Percentiles rank a stretch among this genome's conserved stretches.
These are phyloP conservation scores for Schizaphis graminum DNA, from an alignment of 2,888 invertebrate species.

Conservation along the genomic window DNA sequence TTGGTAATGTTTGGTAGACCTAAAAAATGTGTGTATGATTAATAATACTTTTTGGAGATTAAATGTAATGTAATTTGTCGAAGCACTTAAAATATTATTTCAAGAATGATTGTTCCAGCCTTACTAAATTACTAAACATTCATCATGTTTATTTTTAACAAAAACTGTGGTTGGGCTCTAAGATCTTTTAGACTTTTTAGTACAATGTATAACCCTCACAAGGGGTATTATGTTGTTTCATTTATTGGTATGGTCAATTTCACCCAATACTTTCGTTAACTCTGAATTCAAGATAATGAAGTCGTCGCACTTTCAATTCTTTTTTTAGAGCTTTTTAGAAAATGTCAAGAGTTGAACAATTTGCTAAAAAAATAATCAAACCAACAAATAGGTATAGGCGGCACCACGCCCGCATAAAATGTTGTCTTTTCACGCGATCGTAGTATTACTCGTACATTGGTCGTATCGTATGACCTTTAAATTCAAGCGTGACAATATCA, in stretches of 20 bases:
- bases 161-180: neutral
- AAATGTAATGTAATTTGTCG: neutral
- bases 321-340: neutral
- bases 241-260: neutral
- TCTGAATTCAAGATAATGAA: neutral
- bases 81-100: slow-evolving; percentile 2
- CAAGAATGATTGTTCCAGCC: neutral
- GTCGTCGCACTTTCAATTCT: slow-evolving; percentile 6
- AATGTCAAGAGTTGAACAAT: slow-evolving; percentile 35
- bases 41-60: neutral
- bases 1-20: neutral
- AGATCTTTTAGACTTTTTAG: neutral
- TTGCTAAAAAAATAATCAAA: slow-evolving; percentile 30
- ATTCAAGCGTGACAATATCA: slow-evolving; percentile 6
- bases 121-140: neutral
- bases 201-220: neutral
- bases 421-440: slow-evolving; percentile 54
- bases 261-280: neutral
- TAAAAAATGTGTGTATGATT: neutral
- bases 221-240: neutral
- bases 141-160: neutral
- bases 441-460: slow-evolving; percentile 29
- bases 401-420: slow-evolving; percentile 58
- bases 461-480: slow-evolving; percentile 16
- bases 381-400: neutral